Base-by-base conservation (phyloP, 1,140 invertebrate species). In the Cephus cinctus region DNA sequence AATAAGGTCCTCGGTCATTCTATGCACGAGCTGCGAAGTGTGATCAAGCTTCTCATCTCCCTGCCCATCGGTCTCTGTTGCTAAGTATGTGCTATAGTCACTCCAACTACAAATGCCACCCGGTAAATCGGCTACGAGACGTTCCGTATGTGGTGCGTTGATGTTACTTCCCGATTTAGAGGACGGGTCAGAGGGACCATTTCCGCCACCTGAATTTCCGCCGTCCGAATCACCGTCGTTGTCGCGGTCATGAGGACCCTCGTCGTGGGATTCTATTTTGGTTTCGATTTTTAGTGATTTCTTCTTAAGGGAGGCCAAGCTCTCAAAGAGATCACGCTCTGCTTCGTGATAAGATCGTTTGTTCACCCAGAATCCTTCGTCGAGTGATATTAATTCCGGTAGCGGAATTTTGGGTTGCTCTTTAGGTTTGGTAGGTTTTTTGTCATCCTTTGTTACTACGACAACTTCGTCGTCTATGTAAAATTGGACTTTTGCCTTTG, bases 101-200 rank as follows among this genome's bases (percentile, higher is more conserved):
- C 82, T 84, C 88, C 89, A 92, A 59, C 86, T 87, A 73, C 86
- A 86, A 53, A 90, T 82, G 39, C 88, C 87, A 47, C 86, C 85
- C 4, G 88, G 87, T 36, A 90, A 75, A 74, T 88, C 84, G 52
- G 86, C 83, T 42, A 83, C 81, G 56, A 86, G 78, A 56, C 84
- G 84, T 64, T 86, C 83, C 1, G 86, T 87, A 34, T 80, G 79
- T 31, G 73, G 71, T 34, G 63, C 47, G 47, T 34, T 12, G 51
- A 47, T 48, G 44, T 35, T 12, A 18, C 14, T 15, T 12, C 52
- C 54, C 12, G 48, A 41, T 23, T 50, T 39, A 5, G 45, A 44
- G 27, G 20, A 44, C 9, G 54, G 48, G 9, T 35, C 42, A 18
- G 23, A 34, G 16, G 59, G 31, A 40, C 50, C 42, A 25, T 41